Percentiles rank a stretch among this genome's conserved stretches.
phyloP scores from a whole-genome alignment of 2,797 vertebrate genomes.

The Pyrocephalus nanus region DNA sequence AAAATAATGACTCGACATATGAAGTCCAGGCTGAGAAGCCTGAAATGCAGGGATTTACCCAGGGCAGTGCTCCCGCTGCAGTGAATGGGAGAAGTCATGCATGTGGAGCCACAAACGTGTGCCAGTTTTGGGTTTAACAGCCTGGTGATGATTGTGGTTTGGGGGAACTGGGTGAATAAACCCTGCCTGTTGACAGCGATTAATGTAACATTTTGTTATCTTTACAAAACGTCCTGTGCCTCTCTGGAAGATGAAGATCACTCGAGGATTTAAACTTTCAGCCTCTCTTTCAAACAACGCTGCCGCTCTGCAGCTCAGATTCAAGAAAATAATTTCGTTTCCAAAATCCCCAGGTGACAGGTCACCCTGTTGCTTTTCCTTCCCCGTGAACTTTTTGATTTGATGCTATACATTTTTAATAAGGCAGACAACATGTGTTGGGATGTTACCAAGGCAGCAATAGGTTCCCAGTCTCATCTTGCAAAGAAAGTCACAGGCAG shows the following conservation, averaged over 20 bases:
- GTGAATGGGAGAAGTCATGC: conserved; percentile 15
- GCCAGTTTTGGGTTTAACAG: conserved; percentile 19
- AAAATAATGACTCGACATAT: not conserved
- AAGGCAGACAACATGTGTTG: not conserved
- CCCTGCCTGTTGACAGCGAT: not conserved
- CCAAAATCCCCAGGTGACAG: not conserved
- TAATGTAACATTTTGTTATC: not conserved
- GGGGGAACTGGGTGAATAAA: not conserved
- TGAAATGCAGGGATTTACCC: not conserved
- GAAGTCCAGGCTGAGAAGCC: not conserved
- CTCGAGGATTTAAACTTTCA: not conserved
- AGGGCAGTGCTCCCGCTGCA: not conserved
- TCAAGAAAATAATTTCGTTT: not conserved
- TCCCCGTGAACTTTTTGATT: not conserved
- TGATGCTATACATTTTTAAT: not conserved
- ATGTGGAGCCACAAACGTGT: not conserved
- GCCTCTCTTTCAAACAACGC: not conserved
- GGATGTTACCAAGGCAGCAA: not conserved
- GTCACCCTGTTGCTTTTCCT: not conserved
- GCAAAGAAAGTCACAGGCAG: not conserved
- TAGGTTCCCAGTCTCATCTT: not conserved
- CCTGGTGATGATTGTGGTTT: not conserved
- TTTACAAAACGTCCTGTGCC: not conserved
- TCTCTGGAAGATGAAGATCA: not conserved
- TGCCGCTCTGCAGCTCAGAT: not conserved